Conservation (phyloP, 2,888 invertebrate genomes). For the Syritta pipiens region DNA sequence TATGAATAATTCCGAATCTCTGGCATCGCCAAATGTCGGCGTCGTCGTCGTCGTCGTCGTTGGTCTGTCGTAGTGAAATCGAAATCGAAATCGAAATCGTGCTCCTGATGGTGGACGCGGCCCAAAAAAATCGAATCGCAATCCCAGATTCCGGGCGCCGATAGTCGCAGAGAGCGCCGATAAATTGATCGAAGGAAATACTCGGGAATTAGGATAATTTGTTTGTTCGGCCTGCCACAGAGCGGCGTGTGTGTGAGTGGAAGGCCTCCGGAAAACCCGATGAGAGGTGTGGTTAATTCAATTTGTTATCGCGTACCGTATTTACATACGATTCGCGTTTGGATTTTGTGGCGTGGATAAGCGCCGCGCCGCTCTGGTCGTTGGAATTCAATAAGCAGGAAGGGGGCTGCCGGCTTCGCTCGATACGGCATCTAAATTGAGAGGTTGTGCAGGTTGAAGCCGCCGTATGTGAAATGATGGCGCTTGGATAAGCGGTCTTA, state of each 20-base stretch:
- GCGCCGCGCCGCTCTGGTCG: slow-evolving; percentile 33
- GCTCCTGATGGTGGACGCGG: slow-evolving; percentile 15
- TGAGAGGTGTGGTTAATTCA: slow-evolving; percentile 64
- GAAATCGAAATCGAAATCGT: slow-evolving; percentile 48
- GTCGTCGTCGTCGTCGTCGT: slow-evolving; percentile 24
- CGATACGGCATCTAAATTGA: slow-evolving; percentile 49
- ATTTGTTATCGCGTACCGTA: slow-evolving; percentile 53
- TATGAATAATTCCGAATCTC: slow-evolving; percentile 39
- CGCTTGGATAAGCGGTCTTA: too few relatives aligned
- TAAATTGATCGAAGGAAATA: slow-evolving; percentile 61
- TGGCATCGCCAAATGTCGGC: slow-evolving; percentile 3
- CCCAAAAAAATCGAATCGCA: too few relatives aligned
- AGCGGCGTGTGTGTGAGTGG: not conserved
- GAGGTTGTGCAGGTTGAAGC: slow-evolving; percentile 44
- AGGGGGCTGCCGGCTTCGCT: too few relatives aligned
- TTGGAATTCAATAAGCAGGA: slow-evolving; percentile 39
- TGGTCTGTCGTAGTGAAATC: slow-evolving; percentile 22
- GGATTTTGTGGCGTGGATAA: slow-evolving; percentile 48
- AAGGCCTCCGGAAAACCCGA: slow-evolving; percentile 39
- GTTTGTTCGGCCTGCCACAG: slow-evolving; percentile 31
- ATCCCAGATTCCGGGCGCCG: slow-evolving; percentile 16
- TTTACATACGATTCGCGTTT: slow-evolving; percentile 51
- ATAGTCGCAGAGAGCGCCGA: slow-evolving; percentile 27
- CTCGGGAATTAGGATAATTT: slow-evolving; percentile 63
- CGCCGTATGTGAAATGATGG: too few relatives aligned